phyloP scores from a whole-genome alignment of 2,888 invertebrate genomes.

The Agrochola circellaris region DNA sequence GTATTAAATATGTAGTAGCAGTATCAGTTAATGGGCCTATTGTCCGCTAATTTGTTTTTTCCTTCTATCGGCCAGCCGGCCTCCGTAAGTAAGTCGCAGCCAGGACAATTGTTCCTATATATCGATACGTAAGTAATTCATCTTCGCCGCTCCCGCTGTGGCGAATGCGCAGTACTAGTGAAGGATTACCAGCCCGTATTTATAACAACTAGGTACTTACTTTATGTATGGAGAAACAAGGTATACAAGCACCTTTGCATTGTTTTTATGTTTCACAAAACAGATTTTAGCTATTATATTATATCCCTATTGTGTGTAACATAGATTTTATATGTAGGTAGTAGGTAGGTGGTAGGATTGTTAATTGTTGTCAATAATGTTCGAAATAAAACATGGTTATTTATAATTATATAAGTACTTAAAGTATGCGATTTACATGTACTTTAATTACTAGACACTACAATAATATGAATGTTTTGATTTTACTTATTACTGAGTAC shows the following conservation, averaged over 20 bases:
- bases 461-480: neutral
- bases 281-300: neutral
- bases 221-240: too few relatives aligned
- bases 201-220: too few relatives aligned
- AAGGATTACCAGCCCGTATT: neutral
- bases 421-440: neutral
- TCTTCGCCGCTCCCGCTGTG: neutral
- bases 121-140: neutral
- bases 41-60: slow-evolving; percentile 54
- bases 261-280: neutral
- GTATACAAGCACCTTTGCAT: neutral
- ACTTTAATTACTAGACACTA: neutral
- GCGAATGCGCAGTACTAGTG: too few relatives aligned
- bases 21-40: slow-evolving; percentile 31
- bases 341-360: neutral
- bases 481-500: neutral
- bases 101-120: slow-evolving; percentile 19
- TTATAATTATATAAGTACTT: too few relatives aligned
- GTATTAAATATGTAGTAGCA: slow-evolving; percentile 27
- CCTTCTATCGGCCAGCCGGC: slow-evolving; percentile 29
- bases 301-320: neutral
- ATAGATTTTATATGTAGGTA: neutral
- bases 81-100: neutral
- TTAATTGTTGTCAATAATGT: neutral
- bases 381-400: neutral